A percentile compares a stretch with the other conserved stretches of the same genome.
phyloP scores from a whole-genome alignment of 2,797 vertebrate genomes.

The Cyclura pinguis region DNA sequence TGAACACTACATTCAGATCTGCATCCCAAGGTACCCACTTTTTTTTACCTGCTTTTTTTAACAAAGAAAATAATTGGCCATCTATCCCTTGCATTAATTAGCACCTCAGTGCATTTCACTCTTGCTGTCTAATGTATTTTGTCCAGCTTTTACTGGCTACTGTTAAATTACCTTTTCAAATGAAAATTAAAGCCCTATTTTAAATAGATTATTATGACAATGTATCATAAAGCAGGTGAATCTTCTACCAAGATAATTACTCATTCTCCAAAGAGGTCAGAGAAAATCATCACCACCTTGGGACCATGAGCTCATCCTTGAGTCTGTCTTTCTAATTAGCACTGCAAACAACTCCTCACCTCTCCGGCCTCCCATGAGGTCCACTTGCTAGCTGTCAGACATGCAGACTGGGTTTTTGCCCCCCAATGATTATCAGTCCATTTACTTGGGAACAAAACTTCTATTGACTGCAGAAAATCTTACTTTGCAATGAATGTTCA shows the following conservation, averaged over 20 bases:
- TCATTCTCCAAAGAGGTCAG: conserved; percentile 49
- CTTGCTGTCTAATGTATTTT: conserved; percentile 30
- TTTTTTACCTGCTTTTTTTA: conserved; percentile 33
- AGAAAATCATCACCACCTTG: conserved; percentile 45
- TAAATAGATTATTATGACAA: conserved; percentile 29
- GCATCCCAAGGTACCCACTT: background rate
- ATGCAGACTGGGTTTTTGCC: background rate
- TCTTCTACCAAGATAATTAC: conserved; percentile 45
- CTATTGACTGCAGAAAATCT: background rate
- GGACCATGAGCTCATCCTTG: conserved; percentile 47
- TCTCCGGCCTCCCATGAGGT: conserved; percentile 33
- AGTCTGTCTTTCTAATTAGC: conserved; percentile 58
- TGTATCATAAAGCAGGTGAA: conserved; percentile 18
- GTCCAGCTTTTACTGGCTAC: conserved; percentile 10
- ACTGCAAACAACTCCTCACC: conserved; percentile 45
- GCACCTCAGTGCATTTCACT: background rate
- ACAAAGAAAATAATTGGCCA: background rate
- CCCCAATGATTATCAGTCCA: conserved; percentile 2
- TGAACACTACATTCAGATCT: background rate
- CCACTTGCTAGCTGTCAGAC: conserved; percentile 35
- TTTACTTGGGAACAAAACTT: background rate
- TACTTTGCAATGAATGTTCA: background rate
- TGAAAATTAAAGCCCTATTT: conserved; percentile 46
- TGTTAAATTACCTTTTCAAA: conserved; percentile 1
- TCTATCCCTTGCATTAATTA: background rate